Base-by-base conservation (phyloP, 2,797 vertebrate species). In the Diceros bicornis region DNA sequence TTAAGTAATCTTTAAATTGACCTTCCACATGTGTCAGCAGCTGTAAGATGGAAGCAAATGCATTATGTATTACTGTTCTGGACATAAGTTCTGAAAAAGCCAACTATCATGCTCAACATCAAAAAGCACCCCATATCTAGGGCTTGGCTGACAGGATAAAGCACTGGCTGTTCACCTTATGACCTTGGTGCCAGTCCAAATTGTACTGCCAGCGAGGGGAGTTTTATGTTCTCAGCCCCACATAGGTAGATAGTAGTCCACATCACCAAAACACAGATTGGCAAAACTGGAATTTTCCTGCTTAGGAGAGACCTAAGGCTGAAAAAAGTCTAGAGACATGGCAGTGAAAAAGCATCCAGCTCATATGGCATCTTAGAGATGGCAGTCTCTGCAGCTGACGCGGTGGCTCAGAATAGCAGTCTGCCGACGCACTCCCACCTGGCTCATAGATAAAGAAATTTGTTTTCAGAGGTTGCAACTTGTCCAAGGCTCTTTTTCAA, bases 391-490 rank as follows among this genome's bases (percentile, higher is more conserved):
- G 62, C 91, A 96, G 87, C 86, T 50, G 92, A 91, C 1, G 16
- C 69, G 94, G 96, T 78, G 92, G 98, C 98, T 98, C 89, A 72
- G 97, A 98, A 97, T 93, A 97, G 96, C 92, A 97, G 97, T 95
- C 97, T 55, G 96, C 98, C 98, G 98, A 98, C 12, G 23, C 11
- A 69, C 97, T 99, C 98, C 98, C 99, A 98, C 85, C 98, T 99
- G 99, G 99, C 98, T 98, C 93, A 96, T 86, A 97, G 98, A 98
- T 98, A 98, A 99, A 99, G 98, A 98, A 99, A 98, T 98, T 98
- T 98, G 98, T 97, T 98, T 97, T 93, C 98, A 96, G 98, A 98
- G 98, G 96, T 87, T 96, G 97, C 97, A 95, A 77, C 32, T 94
- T 84, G 50, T 98, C 98, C 98, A 98, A 98, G 98, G 97, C 96